phyloP scores from a whole-genome alignment of 2,113 vertebrate species.

The Platysternon megacephalum region DNA sequence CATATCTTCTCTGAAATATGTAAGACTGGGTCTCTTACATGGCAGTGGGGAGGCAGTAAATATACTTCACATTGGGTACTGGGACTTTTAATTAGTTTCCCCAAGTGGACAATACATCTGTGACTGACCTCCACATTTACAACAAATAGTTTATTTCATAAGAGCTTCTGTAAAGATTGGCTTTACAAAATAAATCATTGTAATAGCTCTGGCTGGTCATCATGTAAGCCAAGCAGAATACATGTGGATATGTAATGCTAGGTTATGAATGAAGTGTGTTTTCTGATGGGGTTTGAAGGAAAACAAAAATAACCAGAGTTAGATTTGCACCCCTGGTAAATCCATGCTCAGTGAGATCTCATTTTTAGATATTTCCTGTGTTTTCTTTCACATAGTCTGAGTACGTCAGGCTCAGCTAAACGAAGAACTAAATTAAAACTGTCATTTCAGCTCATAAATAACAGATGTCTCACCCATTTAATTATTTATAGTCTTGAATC shows the following conservation, averaged over 20 bases:
- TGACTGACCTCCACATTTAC: neutral
- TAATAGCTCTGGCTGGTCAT: neutral
- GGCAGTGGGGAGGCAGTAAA: neutral
- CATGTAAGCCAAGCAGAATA: conserved; percentile 33
- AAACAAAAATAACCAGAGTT: conserved; percentile 47
- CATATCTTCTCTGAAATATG: neutral
- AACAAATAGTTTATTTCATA: conserved; percentile 27
- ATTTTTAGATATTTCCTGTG: conserved; percentile 75
- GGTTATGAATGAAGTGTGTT: conserved; percentile 32
- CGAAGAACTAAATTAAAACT: conserved; percentile 86
- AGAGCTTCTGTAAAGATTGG: conserved; percentile 31
- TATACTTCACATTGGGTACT: neutral
- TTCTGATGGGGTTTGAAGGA: conserved; percentile 59
- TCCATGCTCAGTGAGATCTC: conserved; percentile 30
- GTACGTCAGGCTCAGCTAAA: conserved; percentile 77
- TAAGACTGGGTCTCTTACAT: neutral
- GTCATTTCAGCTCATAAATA: conserved; percentile 92
- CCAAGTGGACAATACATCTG: neutral
- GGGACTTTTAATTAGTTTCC: conserved; percentile 14
- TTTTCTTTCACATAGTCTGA: conserved; percentile 76
- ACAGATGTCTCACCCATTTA: conserved; percentile 87
- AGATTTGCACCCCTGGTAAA: conserved; percentile 60
- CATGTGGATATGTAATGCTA: conserved; percentile 2
- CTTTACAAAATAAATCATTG: neutral
- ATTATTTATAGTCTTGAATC: conserved; percentile 89